phyloP scores from a whole-genome alignment of 2,888 invertebrate species.

The Biston stratarius region DNA sequence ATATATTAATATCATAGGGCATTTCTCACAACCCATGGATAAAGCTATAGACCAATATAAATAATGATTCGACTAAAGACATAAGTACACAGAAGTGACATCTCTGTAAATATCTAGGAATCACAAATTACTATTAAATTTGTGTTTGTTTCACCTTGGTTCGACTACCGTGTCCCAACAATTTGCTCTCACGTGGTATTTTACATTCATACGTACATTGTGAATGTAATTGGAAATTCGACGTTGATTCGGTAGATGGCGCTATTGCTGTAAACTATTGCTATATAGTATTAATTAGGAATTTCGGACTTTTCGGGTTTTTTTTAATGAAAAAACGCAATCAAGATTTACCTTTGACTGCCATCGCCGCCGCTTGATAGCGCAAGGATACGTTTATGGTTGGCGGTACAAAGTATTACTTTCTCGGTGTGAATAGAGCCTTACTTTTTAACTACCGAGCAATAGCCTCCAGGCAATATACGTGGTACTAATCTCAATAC shows the following conservation, averaged over 20 bases:
- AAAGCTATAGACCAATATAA: too few species aligned
- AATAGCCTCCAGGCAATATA: constrained; percentile 22
- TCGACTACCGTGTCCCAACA: background rate
- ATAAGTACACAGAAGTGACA: background rate
- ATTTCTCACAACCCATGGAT: too few species aligned
- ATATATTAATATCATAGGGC: too few species aligned
- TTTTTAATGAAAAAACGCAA: too few species aligned
- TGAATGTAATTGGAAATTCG: background rate
- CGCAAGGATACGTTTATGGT: too few species aligned
- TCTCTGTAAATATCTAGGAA: background rate
- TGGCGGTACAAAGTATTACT: too few species aligned
- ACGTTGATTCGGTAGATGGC: background rate
- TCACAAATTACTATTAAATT: background rate
- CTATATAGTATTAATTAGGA: too few species aligned
- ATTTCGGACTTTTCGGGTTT: too few species aligned
- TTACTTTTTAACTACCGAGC: background rate
- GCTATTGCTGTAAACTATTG: background rate
- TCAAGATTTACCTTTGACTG: too few species aligned
- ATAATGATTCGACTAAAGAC: too few species aligned
- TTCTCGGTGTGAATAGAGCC: constrained; percentile 4
- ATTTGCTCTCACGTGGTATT: background rate
- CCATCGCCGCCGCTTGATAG: too few species aligned
- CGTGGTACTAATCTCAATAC: constrained; percentile 24
- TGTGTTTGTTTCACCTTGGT: background rate
- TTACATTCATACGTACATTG: background rate